A percentile compares a stretch with the other conserved stretches of the same genome.
Conservation (phyloP, 1,140 invertebrate species). For the Diuraphis noxia region DNA sequence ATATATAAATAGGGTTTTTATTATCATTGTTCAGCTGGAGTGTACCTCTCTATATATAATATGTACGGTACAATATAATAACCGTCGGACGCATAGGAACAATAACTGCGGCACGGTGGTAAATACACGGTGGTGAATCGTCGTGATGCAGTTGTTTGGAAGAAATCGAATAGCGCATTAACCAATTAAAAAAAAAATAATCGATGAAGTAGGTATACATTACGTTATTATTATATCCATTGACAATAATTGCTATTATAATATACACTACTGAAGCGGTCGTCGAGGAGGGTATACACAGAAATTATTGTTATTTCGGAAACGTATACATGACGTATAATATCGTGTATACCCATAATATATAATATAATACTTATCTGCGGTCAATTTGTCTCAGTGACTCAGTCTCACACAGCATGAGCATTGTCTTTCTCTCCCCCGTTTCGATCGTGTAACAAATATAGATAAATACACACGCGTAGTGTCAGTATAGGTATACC, state of each 20-base stretch:
- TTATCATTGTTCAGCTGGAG: not conserved
- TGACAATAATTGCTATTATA: not conserved
- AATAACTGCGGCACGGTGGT: not conserved
- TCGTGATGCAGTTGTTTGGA: not conserved
- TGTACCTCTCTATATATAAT: not conserved
- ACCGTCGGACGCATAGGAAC: not conserved
- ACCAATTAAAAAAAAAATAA: not conserved
- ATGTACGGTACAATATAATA: not conserved
- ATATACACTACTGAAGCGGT: not conserved
- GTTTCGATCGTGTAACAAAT: not conserved
- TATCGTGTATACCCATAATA: not conserved
- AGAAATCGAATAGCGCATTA: not conserved
- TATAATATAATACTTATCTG: not conserved
- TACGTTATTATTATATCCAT: not conserved
- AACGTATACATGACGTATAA: not conserved
- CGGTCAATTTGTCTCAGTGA: conserved; percentile 11
- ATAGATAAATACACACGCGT: not conserved
- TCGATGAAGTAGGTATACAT: not conserved
- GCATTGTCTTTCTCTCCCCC: conserved; percentile 30
- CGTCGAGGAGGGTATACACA: not conserved
- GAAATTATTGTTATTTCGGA: not conserved
- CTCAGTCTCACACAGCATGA: not conserved
- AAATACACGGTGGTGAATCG: not conserved
- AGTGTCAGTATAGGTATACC: not conserved
- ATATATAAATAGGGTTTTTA: not conserved